A percentile compares a stretch with the other conserved stretches of the same genome.
phyloP scores from a whole-genome alignment of 2,113 vertebrate genomes.

The Desmodus rotundus region DNA sequence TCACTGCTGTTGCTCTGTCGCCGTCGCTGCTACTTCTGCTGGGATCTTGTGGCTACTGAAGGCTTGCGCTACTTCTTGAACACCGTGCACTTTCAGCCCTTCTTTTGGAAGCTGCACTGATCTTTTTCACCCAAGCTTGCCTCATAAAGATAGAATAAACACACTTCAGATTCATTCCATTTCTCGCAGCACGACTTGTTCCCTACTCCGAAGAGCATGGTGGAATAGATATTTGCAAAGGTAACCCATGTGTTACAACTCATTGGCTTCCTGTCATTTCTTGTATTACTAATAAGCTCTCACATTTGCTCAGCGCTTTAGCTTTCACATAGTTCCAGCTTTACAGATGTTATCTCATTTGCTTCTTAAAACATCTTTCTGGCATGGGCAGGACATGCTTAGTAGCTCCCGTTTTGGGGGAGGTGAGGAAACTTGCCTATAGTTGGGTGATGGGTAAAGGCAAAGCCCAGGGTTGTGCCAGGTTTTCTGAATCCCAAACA shows the following conservation, averaged over 20 bases:
- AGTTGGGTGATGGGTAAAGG: background rate
- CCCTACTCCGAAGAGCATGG: conserved; percentile 27
- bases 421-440: background rate
- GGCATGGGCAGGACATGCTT: background rate
- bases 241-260: conserved; percentile 58
- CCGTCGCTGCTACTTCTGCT: background rate
- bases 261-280: conserved; percentile 55
- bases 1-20: background rate
- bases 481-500: background rate
- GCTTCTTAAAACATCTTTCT: background rate
- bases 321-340: conserved; percentile 49
- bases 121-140: conserved; percentile 11
- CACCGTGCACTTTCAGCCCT: background rate
- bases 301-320: conserved; percentile 61
- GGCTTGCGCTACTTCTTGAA: background rate
- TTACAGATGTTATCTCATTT: conserved; percentile 7
- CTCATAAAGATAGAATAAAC: conserved; percentile 45
- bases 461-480: background rate
- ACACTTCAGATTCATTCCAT: conserved; percentile 43
- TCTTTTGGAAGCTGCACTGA: background rate
- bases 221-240: conserved; percentile 48
- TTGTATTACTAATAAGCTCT: conserved; percentile 54
- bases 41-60: background rate
- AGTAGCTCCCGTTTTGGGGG: background rate
- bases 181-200: conserved; percentile 15